These are phyloP conservation scores for Tokudaia muenninki DNA, from an alignment of 2,797 vertebrate genomes.

Conservation along the genomic window DNA sequence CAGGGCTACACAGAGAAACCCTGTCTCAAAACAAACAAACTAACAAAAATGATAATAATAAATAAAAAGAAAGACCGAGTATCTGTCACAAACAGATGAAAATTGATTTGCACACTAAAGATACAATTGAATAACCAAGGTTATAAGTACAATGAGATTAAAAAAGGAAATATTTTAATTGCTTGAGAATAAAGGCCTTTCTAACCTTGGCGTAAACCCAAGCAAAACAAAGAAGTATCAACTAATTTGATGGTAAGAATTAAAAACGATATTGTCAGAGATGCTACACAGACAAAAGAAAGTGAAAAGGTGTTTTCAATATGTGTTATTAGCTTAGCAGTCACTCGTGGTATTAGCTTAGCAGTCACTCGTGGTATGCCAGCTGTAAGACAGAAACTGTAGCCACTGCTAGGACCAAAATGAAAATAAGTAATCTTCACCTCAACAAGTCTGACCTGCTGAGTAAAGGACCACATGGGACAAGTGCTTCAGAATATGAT, in stretches of 20 bases:
- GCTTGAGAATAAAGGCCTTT: not conserved
- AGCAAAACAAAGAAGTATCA: not conserved
- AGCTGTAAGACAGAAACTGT: not conserved
- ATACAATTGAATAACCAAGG: conserved; percentile 7
- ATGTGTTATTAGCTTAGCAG: not conserved
- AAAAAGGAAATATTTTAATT: conserved; percentile 3
- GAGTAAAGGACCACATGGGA: not conserved
- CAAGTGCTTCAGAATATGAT: not conserved
- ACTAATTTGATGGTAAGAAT: conserved; percentile 29
- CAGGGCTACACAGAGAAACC: no score
- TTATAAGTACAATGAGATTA: not conserved
- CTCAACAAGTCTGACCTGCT: not conserved
- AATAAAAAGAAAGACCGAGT: not conserved
- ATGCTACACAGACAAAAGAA: not conserved
- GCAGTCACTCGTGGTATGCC: not conserved
- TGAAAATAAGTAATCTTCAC: not conserved
- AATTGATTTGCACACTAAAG: conserved; percentile 20
- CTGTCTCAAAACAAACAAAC: no score
- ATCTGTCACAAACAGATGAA: not conserved
- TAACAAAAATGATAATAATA: no score
- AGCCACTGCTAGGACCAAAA: not conserved
- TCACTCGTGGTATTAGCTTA: not conserved
- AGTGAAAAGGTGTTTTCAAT: not conserved
- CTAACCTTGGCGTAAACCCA: not conserved
- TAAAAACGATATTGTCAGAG: not conserved